Base-by-base conservation (phyloP, 2,113 vertebrate species). In the Gasterosteus aculeatus region DNA sequence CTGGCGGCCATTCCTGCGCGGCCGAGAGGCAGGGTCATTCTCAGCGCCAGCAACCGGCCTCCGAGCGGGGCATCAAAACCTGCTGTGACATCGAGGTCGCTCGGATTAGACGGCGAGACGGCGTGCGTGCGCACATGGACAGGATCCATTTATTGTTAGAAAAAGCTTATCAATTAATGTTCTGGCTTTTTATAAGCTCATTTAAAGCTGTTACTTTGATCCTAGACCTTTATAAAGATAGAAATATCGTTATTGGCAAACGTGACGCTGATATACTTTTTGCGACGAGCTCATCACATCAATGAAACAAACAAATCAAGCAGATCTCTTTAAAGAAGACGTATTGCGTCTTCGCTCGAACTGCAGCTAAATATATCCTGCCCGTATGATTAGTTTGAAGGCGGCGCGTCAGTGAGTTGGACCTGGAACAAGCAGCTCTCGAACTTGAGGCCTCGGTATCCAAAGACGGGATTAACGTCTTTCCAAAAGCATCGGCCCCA, bases 1-100 rank as follows among this genome's bases (percentile, higher is more conserved):
- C 85, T 73, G 35, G 91, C 38, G 57, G 94, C 93, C 94, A 95
- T 95, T 84, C 91, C 93, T 93, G 16, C 72, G 84, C 84, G 88
- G 79, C 87, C 77, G 69, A 93, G 88, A 88, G 90, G 90, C 80
- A 91, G 90, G 81, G 90, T 88, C 91, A 92, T 90, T 87, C 73
- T 90, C 87, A 85, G 74, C 71, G 47, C 69, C 87, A 87, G 78
- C 58, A 82, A 86, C 71, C 82, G 8, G 84, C 64, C 75, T 87
- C 66, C 84, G 81, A 77, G 26, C 22, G 77, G 77, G 74, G 66
- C 84, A 88, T 85, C 77, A 6, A 74, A 85, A 90, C 90, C 92
- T 91, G 88, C 87, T 89, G 86, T 85, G 86, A 90, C 85, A 85
- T 81, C 46, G 67, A 89, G 75, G 87, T 78, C 1, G 51, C 69